Evolutionary conservation across 2,797 vertebrate species (phyloP), one percentile per base, ranked within the genome.

Genomic region (Aeoliscus strigatus): DNA sequence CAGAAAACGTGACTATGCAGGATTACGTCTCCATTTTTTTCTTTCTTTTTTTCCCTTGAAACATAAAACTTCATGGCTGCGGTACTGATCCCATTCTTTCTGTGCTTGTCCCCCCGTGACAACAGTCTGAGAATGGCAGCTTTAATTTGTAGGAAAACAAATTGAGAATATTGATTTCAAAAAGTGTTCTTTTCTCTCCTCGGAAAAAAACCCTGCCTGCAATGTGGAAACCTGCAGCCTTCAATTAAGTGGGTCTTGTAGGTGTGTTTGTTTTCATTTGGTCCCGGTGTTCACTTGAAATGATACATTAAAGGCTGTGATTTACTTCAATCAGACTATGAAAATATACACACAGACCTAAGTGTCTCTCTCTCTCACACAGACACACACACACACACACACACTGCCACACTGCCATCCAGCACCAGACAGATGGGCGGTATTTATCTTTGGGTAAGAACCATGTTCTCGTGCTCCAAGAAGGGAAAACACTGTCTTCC

Each of bases 281-380:
- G 89, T 83, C 84, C 76, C 79, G 58, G 66, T 85, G 85, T 87
- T 88, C 84, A 85, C 84, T 89, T 84, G 81, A 90, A 93, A 91
- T 91, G 88, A 91, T 89, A 89, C 86, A 90, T 92, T 89, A 86
- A 90, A 90, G 83, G 60, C 77, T 86, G 84, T 94, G 89, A 90
- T 89, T 92, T 88, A 85, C 85, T 88, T 88, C 80, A 86, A 71
- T 88, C 85, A 87, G 81, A 90, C 88, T 86, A 80, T 66, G 75
- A 89, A 89, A 92, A 93, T 92, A 90, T 87, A 86, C 89, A 92
- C 87, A 87, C 84, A 87, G 83, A 80, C 79, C 75, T 67, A 72
- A 81, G 80, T 75, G 83, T 85, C 84, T 86, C 75, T 87, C 82
- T 69, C 67, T 75, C 60, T 51, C 34, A 56, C 56, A 51, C 55